A percentile compares a stretch with the other conserved stretches of the same genome.
phyloP scores from a whole-genome alignment of 1,140 invertebrate genomes.

The Bombus picipes region DNA sequence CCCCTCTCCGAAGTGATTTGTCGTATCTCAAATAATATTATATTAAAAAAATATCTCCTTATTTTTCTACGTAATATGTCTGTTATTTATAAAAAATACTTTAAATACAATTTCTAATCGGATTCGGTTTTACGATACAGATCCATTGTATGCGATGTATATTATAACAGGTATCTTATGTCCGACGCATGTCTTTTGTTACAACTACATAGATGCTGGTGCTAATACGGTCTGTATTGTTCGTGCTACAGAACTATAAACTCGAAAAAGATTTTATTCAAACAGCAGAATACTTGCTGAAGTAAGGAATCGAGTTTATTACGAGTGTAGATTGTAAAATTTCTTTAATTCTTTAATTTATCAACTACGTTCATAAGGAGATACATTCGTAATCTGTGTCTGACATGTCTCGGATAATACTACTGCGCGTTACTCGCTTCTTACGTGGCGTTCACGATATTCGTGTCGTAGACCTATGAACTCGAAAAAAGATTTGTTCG shows the following conservation, averaged over 20 bases:
- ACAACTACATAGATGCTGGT: too few species aligned
- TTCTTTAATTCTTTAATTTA: neutral
- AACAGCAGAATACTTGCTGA: neutral
- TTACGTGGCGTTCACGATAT: too few species aligned
- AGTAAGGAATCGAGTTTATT: neutral
- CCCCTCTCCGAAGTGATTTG: too few species aligned
- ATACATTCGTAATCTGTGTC: neutral
- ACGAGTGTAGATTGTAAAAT: neutral
- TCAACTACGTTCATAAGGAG: neutral
- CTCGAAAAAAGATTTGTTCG: neutral
- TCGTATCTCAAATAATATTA: too few species aligned
- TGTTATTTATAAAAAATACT: neutral
- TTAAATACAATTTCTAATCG: too few species aligned
- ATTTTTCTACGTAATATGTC: neutral
- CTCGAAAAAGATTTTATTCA: neutral
- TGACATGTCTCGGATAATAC: neutral
- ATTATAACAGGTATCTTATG: neutral
- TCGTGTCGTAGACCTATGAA: neutral
- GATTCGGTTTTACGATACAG: neutral
- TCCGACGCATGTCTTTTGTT: neutral
- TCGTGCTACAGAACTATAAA: constrained; percentile 3
- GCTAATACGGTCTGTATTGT: too few species aligned
- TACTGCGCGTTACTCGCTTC: neutral
- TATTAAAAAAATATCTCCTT: too few species aligned
- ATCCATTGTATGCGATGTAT: too few species aligned